Conservation (phyloP, 2,113 vertebrate genomes). For the Esox niger region DNA sequence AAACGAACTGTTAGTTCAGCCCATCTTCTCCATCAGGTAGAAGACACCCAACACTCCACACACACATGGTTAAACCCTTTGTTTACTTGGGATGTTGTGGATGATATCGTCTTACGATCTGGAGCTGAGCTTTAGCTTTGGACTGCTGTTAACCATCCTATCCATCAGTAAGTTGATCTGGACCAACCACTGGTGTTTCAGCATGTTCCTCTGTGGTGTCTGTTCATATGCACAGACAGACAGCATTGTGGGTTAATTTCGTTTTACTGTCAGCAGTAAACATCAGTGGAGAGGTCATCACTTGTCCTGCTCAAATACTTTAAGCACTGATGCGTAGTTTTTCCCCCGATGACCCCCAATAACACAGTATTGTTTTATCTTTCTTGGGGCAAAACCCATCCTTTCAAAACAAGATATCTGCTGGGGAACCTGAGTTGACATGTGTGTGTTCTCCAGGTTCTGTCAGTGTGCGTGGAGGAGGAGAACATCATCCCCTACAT, state of each 20-base stretch:
- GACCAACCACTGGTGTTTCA: neutral
- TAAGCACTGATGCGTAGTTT: no score
- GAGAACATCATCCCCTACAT: conserved; percentile 99
- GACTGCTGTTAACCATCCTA: neutral
- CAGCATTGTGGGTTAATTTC: no score
- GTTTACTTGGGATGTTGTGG: conserved; percentile 6
- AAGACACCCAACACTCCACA: neutral
- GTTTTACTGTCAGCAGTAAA: neutral
- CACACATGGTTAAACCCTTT: conserved; percentile 3
- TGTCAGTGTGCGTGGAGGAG: conserved; percentile 97
- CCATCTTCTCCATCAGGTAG: neutral
- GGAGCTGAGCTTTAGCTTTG: neutral
- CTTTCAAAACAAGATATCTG: no score
- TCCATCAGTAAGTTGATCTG: conserved; percentile 12
- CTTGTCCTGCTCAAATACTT: no score
- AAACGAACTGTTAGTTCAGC: neutral
- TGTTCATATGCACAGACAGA: neutral
- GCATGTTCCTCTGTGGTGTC: neutral
- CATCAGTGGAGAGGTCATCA: no score
- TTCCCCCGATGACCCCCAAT: no score
- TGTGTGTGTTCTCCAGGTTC: conserved; percentile 73
- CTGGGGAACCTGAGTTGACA: no score
- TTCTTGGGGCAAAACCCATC: no score
- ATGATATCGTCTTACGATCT: conserved; percentile 5
- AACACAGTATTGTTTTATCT: no score